Evolutionary conservation across 2,888 invertebrate species (phyloP), one percentile per base, ranked within the genome.

Genomic region (Tineola bisselliella): DNA sequence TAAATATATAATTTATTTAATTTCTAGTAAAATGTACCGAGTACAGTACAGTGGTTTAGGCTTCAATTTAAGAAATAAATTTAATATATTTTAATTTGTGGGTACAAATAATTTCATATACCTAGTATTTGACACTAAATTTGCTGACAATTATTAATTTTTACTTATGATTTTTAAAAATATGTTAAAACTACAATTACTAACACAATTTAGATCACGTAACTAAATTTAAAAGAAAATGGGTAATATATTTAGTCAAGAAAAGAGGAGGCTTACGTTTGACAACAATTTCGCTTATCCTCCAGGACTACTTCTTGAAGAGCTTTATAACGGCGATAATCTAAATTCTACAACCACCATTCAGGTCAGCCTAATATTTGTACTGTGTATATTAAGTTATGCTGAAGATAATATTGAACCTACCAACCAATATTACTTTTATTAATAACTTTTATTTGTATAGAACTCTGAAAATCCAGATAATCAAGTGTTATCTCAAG

Each of bases 261-360:
- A 83, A 65, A 79, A 83, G 38, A 74, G 84, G 64, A 75, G 81
- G 57, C 78, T 84, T 33, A 84, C 81, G 75, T 82, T 84, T 71
- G 77, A 84, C 65, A 84, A 84, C 64, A 80, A 70, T 18, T 75
- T 81, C 68, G 74, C 75, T 13, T 60, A 80, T 60, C 71, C 68
- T 64, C 71, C 82, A 57, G 70, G 74, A 56, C 66, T 82, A 11
- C 54, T 15, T 12, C 19, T 25, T 44, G 44, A 54, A 74, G 61
- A 80, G 79, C 65, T 70, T 77, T 5, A 69, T 79, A 59, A 71
- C 75, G 72, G 74, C 60, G 75, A 78, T 61, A 67, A 68, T 59
- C 63, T 76, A 12, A 69, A 66, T 17, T 8, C n/a, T n/a, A n/a
- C 25, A 56, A 19, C 8, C 3, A 4, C 30, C 10, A 38, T 10